Base-by-base conservation (phyloP, 2,797 vertebrate species). In the Enteromius trimaculatus region DNA sequence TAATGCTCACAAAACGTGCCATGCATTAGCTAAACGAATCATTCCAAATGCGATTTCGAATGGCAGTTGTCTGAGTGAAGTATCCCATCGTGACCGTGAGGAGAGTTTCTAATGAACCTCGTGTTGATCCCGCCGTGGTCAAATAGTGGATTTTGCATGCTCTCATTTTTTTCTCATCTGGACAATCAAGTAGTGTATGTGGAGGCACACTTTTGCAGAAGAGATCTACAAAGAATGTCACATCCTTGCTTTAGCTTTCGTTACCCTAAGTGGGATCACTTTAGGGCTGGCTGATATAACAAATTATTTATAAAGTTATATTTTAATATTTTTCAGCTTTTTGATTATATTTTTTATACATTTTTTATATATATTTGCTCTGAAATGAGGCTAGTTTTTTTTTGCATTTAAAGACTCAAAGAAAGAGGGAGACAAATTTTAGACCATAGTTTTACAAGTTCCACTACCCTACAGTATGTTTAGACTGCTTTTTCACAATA, bases 1-100 rank as follows among this genome's bases (percentile, higher is more conserved):
- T 53, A 69, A 81, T 71, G 53, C 62, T 79, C 74, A 81, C 53
- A 82, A 49, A 62, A 39, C 70, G 29, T 74, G 66, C 81, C 74
- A 79, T 19, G n/a, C 65, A 69, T 31, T 55, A 65, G 47, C 44
- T 26, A 39, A 60, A 75, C 80, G 3, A 44, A 68, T 83, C 55
- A 68, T 37, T 77, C 34, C 51, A 42, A 60, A 49, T 70, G 49
- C 34, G 34, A 80, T 82, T 44, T 80, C 71, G 47, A 81, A 51
- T 34, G 21, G 58, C 34, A 72, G n/a, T 65, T 72, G 55, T 65
- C n/a, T 29, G 29, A 53, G 76, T 77, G 72, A 65, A 70, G 74
- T 53, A 21, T 3, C 49, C 29, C 47, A 44, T 37, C 29, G 4
- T 84, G 55, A 81, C n/a, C 77, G 31, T 47, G 19, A 65, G 10